Conservation (phyloP, 2,888 invertebrate genomes). For the Leptogaster cylindrica region DNA sequence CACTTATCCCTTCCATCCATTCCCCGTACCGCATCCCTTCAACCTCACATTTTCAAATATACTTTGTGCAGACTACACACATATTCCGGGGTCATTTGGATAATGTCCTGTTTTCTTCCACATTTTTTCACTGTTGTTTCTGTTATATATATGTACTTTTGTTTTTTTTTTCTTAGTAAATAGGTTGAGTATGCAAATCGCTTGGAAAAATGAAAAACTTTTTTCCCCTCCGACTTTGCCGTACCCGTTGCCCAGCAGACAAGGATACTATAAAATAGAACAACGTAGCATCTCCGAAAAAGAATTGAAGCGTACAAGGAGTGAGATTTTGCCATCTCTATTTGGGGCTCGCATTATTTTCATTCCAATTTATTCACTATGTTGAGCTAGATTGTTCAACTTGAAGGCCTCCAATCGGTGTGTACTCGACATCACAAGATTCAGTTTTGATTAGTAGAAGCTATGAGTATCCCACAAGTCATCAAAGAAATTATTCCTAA, state of each 20-base stretch:
- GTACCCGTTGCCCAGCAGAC: not conserved
- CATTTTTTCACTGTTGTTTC: too few species aligned
- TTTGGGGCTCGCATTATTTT: slow-evolving; percentile 33
- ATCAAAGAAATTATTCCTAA: slow-evolving; percentile 20
- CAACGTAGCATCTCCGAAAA: slow-evolving; percentile 3
- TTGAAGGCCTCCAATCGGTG: slow-evolving; percentile 29
- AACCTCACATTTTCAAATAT: slow-evolving; percentile 8
- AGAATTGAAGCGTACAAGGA: not conserved
- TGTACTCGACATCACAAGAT: slow-evolving; percentile 10
- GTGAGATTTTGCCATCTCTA: slow-evolving; percentile 4
- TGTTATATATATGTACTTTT: too few species aligned
- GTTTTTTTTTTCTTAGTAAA: too few species aligned
- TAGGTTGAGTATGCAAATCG: slow-evolving; percentile 48
- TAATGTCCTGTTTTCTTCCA: slow-evolving; percentile 40
- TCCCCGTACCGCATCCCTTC: not conserved
- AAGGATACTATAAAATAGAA: slow-evolving; percentile 20
- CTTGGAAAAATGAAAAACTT: slow-evolving; percentile 46
- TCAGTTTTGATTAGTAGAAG: slow-evolving; percentile 29
- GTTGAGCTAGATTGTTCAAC: slow-evolving; percentile 41
- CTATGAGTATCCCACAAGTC: not conserved
- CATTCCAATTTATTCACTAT: slow-evolving; percentile 43
- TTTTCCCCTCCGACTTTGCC: not conserved
- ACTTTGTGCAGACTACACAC: slow-evolving; percentile 32
- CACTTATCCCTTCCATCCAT: not conserved
- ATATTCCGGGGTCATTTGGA: slow-evolving; percentile 46